Conservation (phyloP, 2,113 vertebrate genomes). For the Scortum barcoo region DNA sequence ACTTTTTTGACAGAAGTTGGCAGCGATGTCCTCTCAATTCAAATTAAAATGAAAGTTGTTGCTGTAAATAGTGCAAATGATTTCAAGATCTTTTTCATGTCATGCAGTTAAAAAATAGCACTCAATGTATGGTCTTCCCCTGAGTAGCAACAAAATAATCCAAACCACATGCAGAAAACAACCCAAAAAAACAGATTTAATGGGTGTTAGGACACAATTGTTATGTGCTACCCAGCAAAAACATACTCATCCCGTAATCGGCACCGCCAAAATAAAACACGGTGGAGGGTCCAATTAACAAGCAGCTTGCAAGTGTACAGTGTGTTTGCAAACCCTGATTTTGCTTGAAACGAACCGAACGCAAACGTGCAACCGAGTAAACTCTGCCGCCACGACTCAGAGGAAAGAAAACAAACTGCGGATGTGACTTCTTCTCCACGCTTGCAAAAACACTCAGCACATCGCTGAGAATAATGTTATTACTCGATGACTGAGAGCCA, state of each 20-base stretch:
- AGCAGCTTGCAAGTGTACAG: background rate
- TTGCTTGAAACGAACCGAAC: background rate
- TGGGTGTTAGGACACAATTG: background rate
- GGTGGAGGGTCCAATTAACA: background rate
- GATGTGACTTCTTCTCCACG: background rate
- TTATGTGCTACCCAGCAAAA: too few relatives aligned
- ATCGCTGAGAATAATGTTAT: background rate
- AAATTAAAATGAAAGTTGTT: too few relatives aligned
- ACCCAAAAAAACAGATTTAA: background rate
- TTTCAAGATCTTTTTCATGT: background rate
- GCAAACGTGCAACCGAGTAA: background rate
- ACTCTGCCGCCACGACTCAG: background rate
- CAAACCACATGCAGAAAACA: background rate
- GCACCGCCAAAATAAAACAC: background rate
- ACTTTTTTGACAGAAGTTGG: background rate
- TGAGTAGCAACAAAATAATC: background rate
- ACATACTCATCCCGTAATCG: background rate
- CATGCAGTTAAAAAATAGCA: background rate
- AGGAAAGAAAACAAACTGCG: background rate
- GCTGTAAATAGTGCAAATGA: background rate
- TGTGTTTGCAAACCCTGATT: background rate
- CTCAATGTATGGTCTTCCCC: too few relatives aligned
- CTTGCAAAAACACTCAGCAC: background rate
- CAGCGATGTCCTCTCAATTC: background rate
- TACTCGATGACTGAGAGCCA: constrained; percentile 18